Evolutionary conservation across 1,140 invertebrate genomes (phyloP).

Genomic region (Drosophila kurseongensis): DNA sequence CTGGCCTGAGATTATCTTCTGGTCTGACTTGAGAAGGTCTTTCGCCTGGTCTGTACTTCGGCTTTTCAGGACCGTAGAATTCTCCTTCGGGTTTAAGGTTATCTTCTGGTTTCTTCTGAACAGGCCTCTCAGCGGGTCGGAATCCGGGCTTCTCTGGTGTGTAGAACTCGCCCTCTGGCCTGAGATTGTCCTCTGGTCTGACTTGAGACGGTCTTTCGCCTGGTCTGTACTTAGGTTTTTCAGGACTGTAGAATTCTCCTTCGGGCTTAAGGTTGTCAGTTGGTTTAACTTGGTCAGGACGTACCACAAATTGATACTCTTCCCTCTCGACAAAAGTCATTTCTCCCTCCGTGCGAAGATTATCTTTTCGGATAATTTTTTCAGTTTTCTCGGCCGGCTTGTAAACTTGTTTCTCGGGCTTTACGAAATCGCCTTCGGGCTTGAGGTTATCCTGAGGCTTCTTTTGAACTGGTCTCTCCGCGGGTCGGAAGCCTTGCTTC

Average conservation of each 20-base stretch:
- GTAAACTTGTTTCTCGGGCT: slow-evolving; percentile 75
- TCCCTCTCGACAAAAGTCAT: slow-evolving; percentile 85
- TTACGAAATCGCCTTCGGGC: slow-evolving; percentile 87
- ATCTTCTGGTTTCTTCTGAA: neutral
- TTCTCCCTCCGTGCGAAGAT: slow-evolving; percentile 85
- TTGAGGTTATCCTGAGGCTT: slow-evolving; percentile 86
- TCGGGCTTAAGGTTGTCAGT: slow-evolving; percentile 87
- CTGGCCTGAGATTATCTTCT: slow-evolving; percentile 20
- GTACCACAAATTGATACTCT: slow-evolving; percentile 85
- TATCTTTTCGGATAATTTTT: slow-evolving; percentile 85
- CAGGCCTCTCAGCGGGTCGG: neutral
- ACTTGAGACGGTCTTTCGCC: slow-evolving; percentile 1
- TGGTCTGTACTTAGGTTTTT: neutral
- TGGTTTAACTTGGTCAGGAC: slow-evolving; percentile 86
- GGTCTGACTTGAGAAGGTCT: slow-evolving; percentile 17
- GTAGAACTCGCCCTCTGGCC: neutral
- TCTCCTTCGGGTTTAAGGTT: slow-evolving; percentile 85
- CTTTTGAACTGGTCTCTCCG: slow-evolving; percentile 83
- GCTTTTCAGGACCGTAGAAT: slow-evolving; percentile 85
- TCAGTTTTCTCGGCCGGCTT: slow-evolving; percentile 74
- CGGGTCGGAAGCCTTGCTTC: slow-evolving; percentile 77
- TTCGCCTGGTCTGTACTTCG: slow-evolving; percentile 35
- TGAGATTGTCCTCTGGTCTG: neutral
- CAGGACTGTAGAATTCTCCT: slow-evolving; percentile 14
- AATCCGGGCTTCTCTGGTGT: neutral